Evolutionary conservation across 2,797 vertebrate species (phyloP).

Genomic region (Diceros bicornis): DNA sequence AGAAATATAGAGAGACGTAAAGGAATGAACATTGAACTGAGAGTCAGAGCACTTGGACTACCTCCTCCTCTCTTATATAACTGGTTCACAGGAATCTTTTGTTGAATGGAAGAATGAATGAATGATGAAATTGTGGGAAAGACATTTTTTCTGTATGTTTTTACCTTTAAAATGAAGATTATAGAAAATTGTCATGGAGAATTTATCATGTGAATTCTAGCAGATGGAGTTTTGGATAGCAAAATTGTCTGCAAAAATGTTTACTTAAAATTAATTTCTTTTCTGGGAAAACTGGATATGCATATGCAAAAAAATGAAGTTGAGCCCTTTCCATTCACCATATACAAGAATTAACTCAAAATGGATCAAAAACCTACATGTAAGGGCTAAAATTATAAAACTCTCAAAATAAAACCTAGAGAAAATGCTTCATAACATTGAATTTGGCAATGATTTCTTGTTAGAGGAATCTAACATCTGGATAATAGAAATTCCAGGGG

Average conservation of each 20-base stretch:
- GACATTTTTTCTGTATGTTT: neutral
- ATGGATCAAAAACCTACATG: neutral
- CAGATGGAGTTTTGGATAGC: neutral
- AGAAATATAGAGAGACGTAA: neutral
- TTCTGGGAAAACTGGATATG: neutral
- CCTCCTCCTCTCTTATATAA: neutral
- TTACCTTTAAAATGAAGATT: neutral
- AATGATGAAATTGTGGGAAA: neutral
- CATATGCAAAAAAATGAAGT: neutral
- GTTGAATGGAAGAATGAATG: neutral
- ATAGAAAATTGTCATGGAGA: neutral
- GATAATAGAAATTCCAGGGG: neutral
- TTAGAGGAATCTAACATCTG: neutral
- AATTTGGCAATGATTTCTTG: neutral
- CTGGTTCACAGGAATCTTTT: neutral
- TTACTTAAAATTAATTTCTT: neutral
- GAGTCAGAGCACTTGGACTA: neutral
- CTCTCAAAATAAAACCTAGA: neutral
- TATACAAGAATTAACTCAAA: neutral
- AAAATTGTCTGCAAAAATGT: neutral
- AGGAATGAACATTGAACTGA: neutral
- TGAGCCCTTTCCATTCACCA: neutral
- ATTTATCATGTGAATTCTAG: neutral
- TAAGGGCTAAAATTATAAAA: neutral
- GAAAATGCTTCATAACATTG: neutral